Base-by-base conservation (phyloP, 2,888 invertebrate species). In the Steinernema carpocapsae region DNA sequence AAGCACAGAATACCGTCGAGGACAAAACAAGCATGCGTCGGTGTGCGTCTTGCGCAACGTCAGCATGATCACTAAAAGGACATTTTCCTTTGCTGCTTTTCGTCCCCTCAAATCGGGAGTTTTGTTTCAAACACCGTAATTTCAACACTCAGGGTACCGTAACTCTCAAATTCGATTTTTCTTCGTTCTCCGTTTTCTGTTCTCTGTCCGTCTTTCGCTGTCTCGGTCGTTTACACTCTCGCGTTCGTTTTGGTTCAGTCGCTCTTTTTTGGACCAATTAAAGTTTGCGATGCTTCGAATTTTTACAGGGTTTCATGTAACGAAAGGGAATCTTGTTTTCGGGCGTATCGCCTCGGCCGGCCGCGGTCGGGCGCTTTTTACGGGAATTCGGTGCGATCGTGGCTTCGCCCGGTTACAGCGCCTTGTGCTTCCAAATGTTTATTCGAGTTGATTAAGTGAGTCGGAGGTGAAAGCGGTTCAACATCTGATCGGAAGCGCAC, bases 291-390 rank as follows among this genome's bases (percentile, higher is more conserved):
- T 17, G 37, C 32, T 29, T 64, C 64, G 22, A 64, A 29, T 64
- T 64, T 64, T 52, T 52, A 52, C 52, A 52, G 52, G 24, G 19
- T 24, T 48, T 64, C 64, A 29, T 64, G 32, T 64, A 64, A 64
- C 37, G 64, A 26, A 64, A 64, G 32, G 32, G 64, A 64, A 64
- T 64, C 64, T 64, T 64, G 64, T 64, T 64, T 64, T 64, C 64
- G 64, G 64, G 17, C 32, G 32, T 64, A 29, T 64, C 64, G 19
- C 32, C 32, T 64, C 64, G 37, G 10, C 37, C 37, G 37, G 37
- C 37, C 26, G 48, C 3, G 7, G 17, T 10, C 29, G 64, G 32
- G 3, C 17, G 19, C 17, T 64, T 64, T 64, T 64, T 64, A 19
- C 29, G 32, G 32, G 37, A 64, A 64, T 32, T 64, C 32, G 64